Conservation (phyloP, 2,888 invertebrate genomes). For the Halocaridina rubra region DNA sequence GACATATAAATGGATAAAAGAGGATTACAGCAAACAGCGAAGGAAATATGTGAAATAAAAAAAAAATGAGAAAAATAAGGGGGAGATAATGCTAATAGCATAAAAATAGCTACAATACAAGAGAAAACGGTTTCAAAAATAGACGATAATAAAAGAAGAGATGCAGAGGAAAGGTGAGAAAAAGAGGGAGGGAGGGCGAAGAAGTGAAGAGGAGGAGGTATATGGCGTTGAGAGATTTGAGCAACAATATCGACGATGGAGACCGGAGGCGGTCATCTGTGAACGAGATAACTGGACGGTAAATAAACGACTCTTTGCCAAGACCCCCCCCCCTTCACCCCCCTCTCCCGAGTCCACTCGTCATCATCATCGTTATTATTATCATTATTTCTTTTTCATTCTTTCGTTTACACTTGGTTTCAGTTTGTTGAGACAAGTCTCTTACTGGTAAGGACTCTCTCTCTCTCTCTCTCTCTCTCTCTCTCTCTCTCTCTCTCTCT, state of each 20-base stretch:
- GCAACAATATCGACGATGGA: slow-evolving; percentile 21
- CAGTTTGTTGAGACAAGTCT: no score
- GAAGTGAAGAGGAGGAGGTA: no score
- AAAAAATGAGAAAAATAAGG: no score
- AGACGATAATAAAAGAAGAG: no score
- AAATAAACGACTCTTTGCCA: slow-evolving; percentile 40
- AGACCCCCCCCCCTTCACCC: slow-evolving; percentile 29
- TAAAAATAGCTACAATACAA: no score
- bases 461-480: not conserved
- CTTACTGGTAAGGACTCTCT: not conserved
- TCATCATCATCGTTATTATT: not conserved
- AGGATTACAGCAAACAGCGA: no score
- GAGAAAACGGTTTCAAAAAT: no score
- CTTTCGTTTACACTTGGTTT: no score
- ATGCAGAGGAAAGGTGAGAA: not conserved
- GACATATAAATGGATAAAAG: no score
- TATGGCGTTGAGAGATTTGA: not conserved
- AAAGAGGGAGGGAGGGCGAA: not conserved
- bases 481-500: not conserved
- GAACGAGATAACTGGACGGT: slow-evolving; percentile 43
- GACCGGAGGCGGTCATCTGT: slow-evolving; percentile 44
- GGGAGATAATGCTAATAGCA: no score
- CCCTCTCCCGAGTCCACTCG: not conserved
- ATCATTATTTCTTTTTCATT: not conserved
- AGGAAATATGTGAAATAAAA: no score